Evolutionary conservation across 2,797 vertebrate species (phyloP).

Genomic region (Myripristis jacobus): DNA sequence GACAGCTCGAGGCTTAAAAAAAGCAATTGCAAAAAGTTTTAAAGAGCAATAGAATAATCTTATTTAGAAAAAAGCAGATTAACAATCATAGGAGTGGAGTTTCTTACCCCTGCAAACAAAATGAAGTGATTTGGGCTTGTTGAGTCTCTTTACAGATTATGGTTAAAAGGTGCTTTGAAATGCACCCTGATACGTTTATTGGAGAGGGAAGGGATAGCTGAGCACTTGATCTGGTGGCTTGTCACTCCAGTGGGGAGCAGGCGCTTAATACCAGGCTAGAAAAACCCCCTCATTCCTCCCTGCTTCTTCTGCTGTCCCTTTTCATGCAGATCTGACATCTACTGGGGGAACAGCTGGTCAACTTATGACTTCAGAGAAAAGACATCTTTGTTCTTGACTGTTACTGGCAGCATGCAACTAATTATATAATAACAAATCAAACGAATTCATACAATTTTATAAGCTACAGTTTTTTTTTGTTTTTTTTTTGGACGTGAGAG

Average conservation of each 20-base stretch:
- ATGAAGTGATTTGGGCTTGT: constrained; percentile 70
- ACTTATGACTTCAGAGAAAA: constrained; percentile 5
- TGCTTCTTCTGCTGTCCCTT: constrained; percentile 8
- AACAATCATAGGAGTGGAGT: constrained; percentile 73
- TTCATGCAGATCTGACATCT: constrained; percentile 8
- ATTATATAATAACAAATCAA: background rate
- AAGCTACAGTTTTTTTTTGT: background rate
- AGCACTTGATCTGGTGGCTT: constrained; percentile 52
- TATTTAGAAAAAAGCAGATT: constrained; percentile 79
- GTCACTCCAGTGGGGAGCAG: constrained; percentile 28
- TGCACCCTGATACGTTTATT: constrained; percentile 52
- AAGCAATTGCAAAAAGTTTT: constrained; percentile 78
- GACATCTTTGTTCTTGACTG: constrained; percentile 1
- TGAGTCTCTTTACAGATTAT: constrained; percentile 65
- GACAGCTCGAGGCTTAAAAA: constrained; percentile 80
- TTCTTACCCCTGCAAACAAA: constrained; percentile 62
- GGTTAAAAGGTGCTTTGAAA: constrained; percentile 68
- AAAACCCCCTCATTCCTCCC: background rate
- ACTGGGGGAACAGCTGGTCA: constrained; percentile 27
- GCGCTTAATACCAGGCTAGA: constrained; percentile 22
- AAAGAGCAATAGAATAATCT: constrained; percentile 77
- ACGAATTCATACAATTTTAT: background rate
- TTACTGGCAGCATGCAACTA: background rate
- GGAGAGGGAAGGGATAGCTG: constrained; percentile 44
- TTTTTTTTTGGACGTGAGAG: background rate